Percentiles rank a stretch among this genome's conserved stretches.
These are phyloP conservation scores for Eubucco bourcierii DNA, from an alignment of 2,113 vertebrate species.

Conservation along the genomic window DNA sequence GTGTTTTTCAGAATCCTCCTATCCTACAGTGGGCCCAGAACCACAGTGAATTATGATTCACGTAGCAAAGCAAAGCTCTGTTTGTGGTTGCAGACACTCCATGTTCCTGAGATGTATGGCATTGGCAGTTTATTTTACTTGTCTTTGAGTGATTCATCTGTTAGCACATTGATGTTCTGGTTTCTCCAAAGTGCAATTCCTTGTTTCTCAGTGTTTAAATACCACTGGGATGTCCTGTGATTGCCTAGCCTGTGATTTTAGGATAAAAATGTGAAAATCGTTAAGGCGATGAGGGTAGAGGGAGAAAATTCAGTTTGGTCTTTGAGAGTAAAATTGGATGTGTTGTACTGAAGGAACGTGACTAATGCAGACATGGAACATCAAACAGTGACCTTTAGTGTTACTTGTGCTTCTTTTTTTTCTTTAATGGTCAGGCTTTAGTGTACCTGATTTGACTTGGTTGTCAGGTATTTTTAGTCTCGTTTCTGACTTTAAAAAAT, in stretches of 20 bases:
- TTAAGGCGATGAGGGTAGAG: fast-evolving
- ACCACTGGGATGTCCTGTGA: not conserved
- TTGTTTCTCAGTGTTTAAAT: not conserved
- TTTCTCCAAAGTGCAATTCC: not conserved
- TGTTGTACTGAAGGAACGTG: not conserved
- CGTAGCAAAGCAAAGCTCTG: not conserved
- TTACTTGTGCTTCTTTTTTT: not conserved
- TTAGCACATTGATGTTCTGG: not conserved
- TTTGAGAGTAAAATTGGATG: not conserved
- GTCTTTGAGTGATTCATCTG: not conserved
- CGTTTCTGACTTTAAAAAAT: not conserved
- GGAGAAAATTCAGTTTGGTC: not conserved
- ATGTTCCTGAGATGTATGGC: not conserved
- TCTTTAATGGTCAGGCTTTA: not conserved
- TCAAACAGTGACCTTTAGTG: not conserved
- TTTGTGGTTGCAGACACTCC: not conserved
- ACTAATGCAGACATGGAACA: not conserved
- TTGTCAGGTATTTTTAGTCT: not conserved
- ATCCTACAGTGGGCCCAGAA: not conserved
- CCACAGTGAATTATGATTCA: no score
- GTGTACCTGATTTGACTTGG: not conserved
- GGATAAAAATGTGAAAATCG: not conserved
- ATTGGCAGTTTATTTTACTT: not conserved
- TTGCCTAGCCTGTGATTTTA: not conserved
- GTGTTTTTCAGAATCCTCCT: not conserved